Evolutionary conservation across 1,140 invertebrate species (phyloP), one percentile per base, ranked within the genome.

Genomic region (Drosophila erecta): DNA sequence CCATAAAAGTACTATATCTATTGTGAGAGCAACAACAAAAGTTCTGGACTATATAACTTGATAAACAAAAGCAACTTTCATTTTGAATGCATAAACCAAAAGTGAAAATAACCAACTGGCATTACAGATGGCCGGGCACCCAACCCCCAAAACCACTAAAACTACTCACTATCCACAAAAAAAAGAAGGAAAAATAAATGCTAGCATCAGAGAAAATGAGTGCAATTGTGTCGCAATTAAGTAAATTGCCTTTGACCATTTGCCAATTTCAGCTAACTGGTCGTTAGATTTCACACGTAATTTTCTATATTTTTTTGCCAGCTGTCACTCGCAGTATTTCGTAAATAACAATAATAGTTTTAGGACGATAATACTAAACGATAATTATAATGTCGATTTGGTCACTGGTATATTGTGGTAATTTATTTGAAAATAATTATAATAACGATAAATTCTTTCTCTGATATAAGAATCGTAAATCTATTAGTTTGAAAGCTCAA

Each of bases 71-170:
- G 22, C 50, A 75, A 78, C 59, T 66, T 57, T 62, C 81, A 85
- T 84, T 59, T 76, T 85, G 47, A 80, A 84, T 80, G 76, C 74
- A 78, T 84, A 84, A 79, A 79, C 49, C 74, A 76, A 54, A 58
- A 69, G 66, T 59, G 54, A 53, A 73, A 79, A 59, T 70, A 70
- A 70, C 66, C 51, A 56, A 70, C 64, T 79, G 76, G 57, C 55
- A 72, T 78, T 54, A 47, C 59, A 76, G 75, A 67, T 67, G 61
- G 66, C 50, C 49, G 67, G 51, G 53, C 65, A 40, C 33, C 56
- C 51, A 50, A 53, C 47, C 30, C 17, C 27, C 11, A 17, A 44
- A 44, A 17, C 17, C 17, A 15, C 6, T 15, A 20, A 44, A 56
- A 64, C 30, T 12, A 51, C 33, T 33, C 11, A 30, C 30, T 30